Conservation (phyloP, 1,140 invertebrate genomes). For the Euglossa dilemma region DNA sequence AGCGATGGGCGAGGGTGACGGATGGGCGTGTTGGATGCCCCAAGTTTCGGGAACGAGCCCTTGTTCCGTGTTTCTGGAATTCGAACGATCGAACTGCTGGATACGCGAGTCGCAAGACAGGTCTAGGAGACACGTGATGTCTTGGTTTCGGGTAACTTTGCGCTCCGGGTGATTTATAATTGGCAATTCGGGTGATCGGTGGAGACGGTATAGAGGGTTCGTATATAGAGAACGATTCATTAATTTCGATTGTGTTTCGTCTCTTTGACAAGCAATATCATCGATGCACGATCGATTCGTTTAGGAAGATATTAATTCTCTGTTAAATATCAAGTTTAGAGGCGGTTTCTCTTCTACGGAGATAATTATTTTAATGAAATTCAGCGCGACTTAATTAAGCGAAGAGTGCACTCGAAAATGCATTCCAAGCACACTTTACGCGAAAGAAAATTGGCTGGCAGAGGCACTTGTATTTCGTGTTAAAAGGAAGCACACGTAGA, state of each 20-base stretch:
- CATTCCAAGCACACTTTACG: neutral
- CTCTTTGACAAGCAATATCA: no score
- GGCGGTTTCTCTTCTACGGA: no score
- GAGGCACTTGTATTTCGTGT: neutral
- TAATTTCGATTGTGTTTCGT: no score
- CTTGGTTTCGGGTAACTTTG: neutral
- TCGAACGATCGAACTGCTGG: neutral
- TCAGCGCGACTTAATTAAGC: neutral
- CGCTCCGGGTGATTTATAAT: neutral
- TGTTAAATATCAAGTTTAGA: neutral
- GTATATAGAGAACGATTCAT: no score
- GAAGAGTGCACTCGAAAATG: neutral
- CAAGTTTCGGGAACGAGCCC: neutral
- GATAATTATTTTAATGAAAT: constrained; percentile 37
- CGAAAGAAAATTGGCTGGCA: neutral
- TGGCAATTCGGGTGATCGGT: neutral
- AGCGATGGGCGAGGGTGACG: neutral
- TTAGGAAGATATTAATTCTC: no score
- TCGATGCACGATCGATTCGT: neutral
- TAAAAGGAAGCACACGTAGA: no score
- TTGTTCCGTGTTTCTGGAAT: neutral
- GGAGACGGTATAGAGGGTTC: neutral
- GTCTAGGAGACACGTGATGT: neutral
- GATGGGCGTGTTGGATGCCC: neutral
- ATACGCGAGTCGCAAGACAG: neutral